These are phyloP conservation scores for Lutjanus campechanus DNA, from an alignment of 2,797 vertebrate species.

Conservation along the genomic window DNA sequence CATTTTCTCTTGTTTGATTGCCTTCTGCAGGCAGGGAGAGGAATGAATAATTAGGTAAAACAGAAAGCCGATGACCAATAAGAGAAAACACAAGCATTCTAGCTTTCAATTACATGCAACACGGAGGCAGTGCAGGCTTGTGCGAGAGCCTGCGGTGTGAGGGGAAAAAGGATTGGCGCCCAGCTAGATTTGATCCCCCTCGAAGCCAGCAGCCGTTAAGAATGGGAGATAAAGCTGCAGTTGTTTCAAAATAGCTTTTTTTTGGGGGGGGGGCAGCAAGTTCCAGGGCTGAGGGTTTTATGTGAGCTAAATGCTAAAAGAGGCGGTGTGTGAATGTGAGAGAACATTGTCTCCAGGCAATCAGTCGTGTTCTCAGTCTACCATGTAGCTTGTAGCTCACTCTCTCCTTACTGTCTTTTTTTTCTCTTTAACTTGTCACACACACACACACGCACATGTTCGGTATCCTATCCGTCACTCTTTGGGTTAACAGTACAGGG, in stretches of 20 bases:
- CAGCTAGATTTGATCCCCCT: constrained; percentile 37
- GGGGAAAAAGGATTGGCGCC: constrained; percentile 32
- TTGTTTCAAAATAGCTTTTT: constrained; percentile 65
- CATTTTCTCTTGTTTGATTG: constrained; percentile 70
- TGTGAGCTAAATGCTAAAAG: constrained; percentile 46
- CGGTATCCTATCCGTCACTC: constrained; percentile 38
- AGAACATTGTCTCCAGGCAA: constrained; percentile 59
- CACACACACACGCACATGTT: constrained; percentile 17
- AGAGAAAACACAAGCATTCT: constrained; percentile 32
- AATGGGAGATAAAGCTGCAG: constrained; percentile 67
- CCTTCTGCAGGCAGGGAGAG: constrained; percentile 47
- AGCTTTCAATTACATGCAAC: constrained; percentile 43
- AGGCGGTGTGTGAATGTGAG: constrained; percentile 37
- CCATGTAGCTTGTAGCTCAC: constrained; percentile 32
- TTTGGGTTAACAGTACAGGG: constrained; percentile 41
- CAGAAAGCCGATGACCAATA: constrained; percentile 55
- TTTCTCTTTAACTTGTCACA: constrained; percentile 8
- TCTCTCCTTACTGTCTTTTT: constrained; percentile 8
- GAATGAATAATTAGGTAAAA: constrained; percentile 59
- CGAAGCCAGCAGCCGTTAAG: constrained; percentile 64
- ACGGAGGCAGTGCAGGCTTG: constrained; percentile 9
- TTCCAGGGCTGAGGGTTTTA: constrained; percentile 41
- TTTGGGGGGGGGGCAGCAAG: not conserved
- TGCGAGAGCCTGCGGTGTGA: constrained; percentile 21
- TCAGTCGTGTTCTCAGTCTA: constrained; percentile 35